Conservation (phyloP, 1,140 invertebrate genomes). For the Portunus trituberculatus region DNA sequence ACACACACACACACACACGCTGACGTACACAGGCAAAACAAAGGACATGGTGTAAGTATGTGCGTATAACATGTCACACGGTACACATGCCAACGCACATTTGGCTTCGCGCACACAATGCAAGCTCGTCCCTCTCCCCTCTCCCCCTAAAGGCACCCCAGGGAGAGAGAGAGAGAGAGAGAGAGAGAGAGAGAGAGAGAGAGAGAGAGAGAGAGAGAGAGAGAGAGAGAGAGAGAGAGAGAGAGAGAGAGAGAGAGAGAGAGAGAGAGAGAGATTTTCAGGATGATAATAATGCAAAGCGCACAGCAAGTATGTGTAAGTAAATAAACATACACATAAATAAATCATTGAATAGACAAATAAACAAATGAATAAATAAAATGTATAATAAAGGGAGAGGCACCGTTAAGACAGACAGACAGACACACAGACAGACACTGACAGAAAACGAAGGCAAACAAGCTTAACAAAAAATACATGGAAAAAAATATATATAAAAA, state of each 20-base stretch:
- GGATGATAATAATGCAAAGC: too few relatives aligned
- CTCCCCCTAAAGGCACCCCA: too few relatives aligned
- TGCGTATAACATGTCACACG: too few relatives aligned
- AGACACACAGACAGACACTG: not conserved
- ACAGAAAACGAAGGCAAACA: not conserved
- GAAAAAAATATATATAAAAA: not conserved
- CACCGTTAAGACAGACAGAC: not conserved
- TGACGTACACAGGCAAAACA: not conserved
- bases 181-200: not conserved
- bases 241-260: not conserved
- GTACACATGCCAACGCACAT: too few relatives aligned
- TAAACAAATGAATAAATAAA: not conserved
- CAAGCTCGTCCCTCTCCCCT: too few relatives aligned
- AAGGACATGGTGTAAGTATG: too few relatives aligned
- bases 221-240: not conserved
- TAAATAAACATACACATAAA: not conserved
- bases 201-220: not conserved
- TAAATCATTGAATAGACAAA: not conserved
- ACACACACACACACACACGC: slow-evolving; percentile 10
- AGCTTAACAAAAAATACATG: not conserved
- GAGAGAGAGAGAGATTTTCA: not conserved
- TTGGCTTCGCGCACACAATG: too few relatives aligned
- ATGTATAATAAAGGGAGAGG: not conserved
- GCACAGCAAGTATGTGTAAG: too few relatives aligned
- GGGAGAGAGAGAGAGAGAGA: not conserved